Evolutionary conservation across 2,797 vertebrate species (phyloP), one percentile per base, ranked within the genome.

Genomic region (Crotalus adamanteus): DNA sequence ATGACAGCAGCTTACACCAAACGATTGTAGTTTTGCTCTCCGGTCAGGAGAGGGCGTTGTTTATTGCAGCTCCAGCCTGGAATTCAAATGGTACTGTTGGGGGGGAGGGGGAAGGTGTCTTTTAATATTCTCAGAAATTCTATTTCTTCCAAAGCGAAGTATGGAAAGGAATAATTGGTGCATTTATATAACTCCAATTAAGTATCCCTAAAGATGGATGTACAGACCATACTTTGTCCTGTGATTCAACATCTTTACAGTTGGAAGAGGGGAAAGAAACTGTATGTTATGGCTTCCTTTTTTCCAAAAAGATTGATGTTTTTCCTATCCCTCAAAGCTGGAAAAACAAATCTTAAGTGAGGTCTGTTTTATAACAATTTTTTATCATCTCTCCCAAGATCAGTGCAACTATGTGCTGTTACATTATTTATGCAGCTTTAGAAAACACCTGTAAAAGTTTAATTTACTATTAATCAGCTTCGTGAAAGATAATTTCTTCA

Each of bases 11-110:
- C 6, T 73, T 3, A 8, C 26, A 7, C 5, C 7, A 89, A 89
- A 12, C n/a, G 1, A 14, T 53, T 83, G n/a, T 25, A 69, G 87
- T 69, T 93, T 13, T 26, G 28, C 3, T 7, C 91, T 22, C 2
- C 5, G 7, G 61, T 94, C 96, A 94, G 95, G 94, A 94, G 96
- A 90, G 93, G 93, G 92, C 69, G 0, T 3, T 47, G 0, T 13
- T 88, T 85, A 85, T 6, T 88, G 59, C 93, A 28, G 85, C 78
- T 93, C 6, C 0, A 90, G 94, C 91, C n/a, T 37, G 0, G 20
- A 3, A 20, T 1, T 1, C 28, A 14, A 25, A 22, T 53, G 53
- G 12, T 7, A 2, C 3, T 5, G 4, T 22, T 22, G 73, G 11
- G 16, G 22, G 13, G n/a, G 37, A 37, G 8, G 31, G 22, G 2